phyloP scores from a whole-genome alignment of 2,888 invertebrate genomes.

The Drosophila nr. fundita region DNA sequence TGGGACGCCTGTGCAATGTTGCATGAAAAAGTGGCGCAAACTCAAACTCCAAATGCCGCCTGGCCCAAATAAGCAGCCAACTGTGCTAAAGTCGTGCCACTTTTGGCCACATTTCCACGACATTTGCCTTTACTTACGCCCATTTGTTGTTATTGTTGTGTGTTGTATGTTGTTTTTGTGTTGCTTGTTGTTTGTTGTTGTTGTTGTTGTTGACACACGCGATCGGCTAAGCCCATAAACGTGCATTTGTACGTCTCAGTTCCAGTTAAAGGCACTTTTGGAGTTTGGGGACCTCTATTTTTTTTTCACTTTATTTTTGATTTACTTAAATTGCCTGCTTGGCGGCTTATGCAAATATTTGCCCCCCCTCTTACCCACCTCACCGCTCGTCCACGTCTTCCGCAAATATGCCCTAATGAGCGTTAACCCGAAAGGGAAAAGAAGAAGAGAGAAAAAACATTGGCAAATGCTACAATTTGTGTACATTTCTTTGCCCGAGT shows the following conservation, averaged over 20 bases:
- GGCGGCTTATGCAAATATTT: constrained; percentile 70
- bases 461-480: constrained; percentile 32
- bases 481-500: constrained; percentile 27
- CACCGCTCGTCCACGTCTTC: constrained; percentile 8
- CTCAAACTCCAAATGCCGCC: constrained; percentile 45
- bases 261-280: constrained; percentile 20
- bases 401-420: constrained; percentile 76
- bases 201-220: constrained; percentile 61
- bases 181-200: not conserved
- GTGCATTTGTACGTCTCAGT: constrained; percentile 38
- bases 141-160: constrained; percentile 41
- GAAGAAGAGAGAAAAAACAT: constrained; percentile 27
- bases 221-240: constrained; percentile 56
- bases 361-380: constrained; percentile 1
- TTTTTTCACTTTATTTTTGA: constrained; percentile 72
- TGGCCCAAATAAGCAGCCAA: constrained; percentile 69
- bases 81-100: constrained; percentile 68
- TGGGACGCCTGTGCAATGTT: constrained; percentile 76
- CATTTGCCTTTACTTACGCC: constrained; percentile 53
- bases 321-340: constrained; percentile 71
- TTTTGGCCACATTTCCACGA: constrained; percentile 68
- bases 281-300: constrained; percentile 34
- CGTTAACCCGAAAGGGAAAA: constrained; percentile 68
- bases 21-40: constrained; percentile 78
- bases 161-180: constrained; percentile 6